Conservation (phyloP, 2,113 vertebrate genomes). For the Clarias macrocephalus region DNA sequence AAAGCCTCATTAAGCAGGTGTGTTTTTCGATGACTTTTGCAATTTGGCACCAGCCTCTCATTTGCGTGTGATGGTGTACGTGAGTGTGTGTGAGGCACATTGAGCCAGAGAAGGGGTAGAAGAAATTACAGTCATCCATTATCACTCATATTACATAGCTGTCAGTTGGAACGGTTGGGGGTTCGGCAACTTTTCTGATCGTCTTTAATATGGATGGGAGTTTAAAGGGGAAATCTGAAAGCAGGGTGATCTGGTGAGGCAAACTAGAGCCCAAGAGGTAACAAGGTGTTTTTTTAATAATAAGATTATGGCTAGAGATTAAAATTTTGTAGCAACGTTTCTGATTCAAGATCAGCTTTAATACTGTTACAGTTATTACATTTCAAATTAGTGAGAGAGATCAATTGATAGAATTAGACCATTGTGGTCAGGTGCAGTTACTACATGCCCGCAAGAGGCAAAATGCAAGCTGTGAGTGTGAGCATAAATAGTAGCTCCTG, state of each 20-base stretch:
- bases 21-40: slow-evolving; percentile 54
- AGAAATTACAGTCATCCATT: slow-evolving; percentile 43
- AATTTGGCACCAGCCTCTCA: slow-evolving; percentile 38
- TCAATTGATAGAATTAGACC: not conserved
- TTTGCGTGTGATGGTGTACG: slow-evolving; percentile 10
- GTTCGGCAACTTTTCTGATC: slow-evolving; percentile 7
- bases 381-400: not conserved
- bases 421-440: not conserved
- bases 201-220: not conserved
- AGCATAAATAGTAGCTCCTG: not conserved
- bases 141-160: slow-evolving; percentile 38
- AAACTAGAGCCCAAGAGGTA: not conserved
- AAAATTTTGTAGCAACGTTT: not conserved
- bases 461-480: not conserved
- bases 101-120: slow-evolving; percentile 15
- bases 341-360: not conserved
- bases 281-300: not conserved
- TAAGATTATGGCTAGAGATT: not conserved
- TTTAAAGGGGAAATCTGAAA: not conserved
- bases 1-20: slow-evolving; percentile 64
- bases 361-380: not conserved
- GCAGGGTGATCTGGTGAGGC: not conserved
- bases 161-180: slow-evolving; percentile 21
- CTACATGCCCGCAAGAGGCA: not conserved
- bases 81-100: slow-evolving; percentile 16